Conservation (phyloP, 2,797 vertebrate genomes). For the Pogonophryne albipinna region DNA sequence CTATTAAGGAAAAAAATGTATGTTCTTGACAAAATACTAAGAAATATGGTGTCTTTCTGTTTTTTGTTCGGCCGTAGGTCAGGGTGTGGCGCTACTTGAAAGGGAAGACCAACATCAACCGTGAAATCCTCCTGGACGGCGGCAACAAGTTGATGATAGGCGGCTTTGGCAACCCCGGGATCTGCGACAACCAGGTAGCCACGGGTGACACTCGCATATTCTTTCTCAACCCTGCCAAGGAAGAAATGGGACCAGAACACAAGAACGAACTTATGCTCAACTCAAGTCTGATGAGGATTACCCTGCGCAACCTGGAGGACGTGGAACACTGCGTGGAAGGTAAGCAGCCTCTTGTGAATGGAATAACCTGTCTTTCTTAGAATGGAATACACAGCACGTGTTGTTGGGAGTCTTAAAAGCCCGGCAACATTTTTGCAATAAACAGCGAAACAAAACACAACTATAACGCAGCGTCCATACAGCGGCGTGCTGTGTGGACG, state of each 20-base stretch:
- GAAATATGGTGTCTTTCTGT: constrained; percentile 4
- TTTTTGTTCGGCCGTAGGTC: constrained; percentile 83
- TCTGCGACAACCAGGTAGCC: constrained; percentile 98
- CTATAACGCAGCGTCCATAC: too few species aligned
- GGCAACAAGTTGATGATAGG: constrained; percentile 98
- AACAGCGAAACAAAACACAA: too few species aligned
- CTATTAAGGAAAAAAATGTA: background rate
- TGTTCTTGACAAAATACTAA: constrained; percentile 5
- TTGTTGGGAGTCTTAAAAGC: background rate
- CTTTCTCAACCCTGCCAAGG: constrained; percentile 93
- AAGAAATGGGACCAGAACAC: constrained; percentile 89
- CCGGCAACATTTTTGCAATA: too few species aligned
- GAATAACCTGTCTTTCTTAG: background rate
- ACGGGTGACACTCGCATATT: constrained; percentile 98
- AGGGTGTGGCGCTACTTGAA: constrained; percentile 98
- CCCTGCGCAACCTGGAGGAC: constrained; percentile 96
- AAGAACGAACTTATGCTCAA: constrained; percentile 98
- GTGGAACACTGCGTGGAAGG: constrained; percentile 98
- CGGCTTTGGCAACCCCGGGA: constrained; percentile 94
- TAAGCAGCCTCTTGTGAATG: constrained; percentile 69
- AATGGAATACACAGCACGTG: background rate
- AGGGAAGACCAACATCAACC: constrained; percentile 89
- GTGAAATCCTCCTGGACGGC: constrained; percentile 92
- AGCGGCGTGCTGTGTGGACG: too few species aligned
- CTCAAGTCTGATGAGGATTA: constrained; percentile 99